Evolutionary conservation across 2,888 invertebrate species (phyloP), one percentile per base, ranked within the genome.

Genomic region (Trichopoda pennipes): DNA sequence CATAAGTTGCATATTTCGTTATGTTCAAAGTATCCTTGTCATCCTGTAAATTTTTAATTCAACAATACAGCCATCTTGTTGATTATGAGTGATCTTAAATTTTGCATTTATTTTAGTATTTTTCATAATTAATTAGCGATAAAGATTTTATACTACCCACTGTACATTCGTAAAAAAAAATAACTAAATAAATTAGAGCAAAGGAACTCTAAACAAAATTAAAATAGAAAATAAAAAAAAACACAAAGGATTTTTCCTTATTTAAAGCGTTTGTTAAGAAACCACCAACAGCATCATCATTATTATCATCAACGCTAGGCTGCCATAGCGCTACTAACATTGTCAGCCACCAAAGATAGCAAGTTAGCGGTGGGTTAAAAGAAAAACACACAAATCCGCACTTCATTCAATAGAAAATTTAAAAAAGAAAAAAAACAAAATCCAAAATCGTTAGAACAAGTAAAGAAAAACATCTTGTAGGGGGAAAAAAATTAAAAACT

Each of bases 401-500:
- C 53, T 76, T 69, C 19, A 61, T 35, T 76, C n/a, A 53, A 23
- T 21, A 17, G 38, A 51, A 38, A 10, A 12, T 38, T 38, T 7
- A 2, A n/a, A 19, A 72, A 3, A 0, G 16, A 14, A 19, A 61
- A 53, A 35, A 23, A 47, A 19, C 53, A 53, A 35, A 23, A 47
- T 28, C 28, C 4, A 28, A 28, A 28, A 28, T 28, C 6, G 3
- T 28, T 28, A 28, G 28, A 28, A 28, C 28, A 28, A 28, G 7
- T 14, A 49, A 75, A 60, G 60, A 69, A 68, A 66, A 68, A 53
- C 68, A 76, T 61, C 47, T 55, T 76, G 14, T 61, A 44, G 35
- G 47, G 3, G 44, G 42, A 58, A 73, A 44, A 51, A 58, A 49
- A 32, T 14, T 12, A 38, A n/a, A n/a, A n/a, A n/a, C n/a, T n/a